A percentile compares a stretch with the other conserved stretches of the same genome.
These are phyloP conservation scores for Scolanthus callimorphus DNA, from an alignment of 92 coral and sea anemone genomes.

Conservation along the genomic window DNA sequence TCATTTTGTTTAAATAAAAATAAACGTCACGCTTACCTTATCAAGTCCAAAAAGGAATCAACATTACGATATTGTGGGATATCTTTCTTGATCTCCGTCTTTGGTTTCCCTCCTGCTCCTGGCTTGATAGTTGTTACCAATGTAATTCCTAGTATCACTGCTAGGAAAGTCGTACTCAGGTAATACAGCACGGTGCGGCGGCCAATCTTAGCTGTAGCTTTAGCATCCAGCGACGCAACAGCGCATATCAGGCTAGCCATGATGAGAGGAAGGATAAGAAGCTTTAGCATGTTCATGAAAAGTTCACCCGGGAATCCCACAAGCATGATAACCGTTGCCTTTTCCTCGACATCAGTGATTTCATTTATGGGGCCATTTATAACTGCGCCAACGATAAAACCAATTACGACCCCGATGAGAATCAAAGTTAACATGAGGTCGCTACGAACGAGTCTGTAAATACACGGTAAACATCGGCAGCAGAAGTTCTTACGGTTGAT, in stretches of 20 bases:
- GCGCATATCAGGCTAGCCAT: constrained; percentile 85
- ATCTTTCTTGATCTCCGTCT: constrained; percentile 16
- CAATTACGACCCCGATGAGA: constrained; percentile 67
- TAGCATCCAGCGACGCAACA: constrained; percentile 74
- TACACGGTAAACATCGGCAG: constrained; percentile 12
- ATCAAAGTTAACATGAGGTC: constrained; percentile 76
- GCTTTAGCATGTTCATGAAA: constrained; percentile 84
- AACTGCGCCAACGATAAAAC: constrained; percentile 68
- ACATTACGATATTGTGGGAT: constrained; percentile 64
- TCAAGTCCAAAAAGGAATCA: constrained; percentile 84
- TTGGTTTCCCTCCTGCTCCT: constrained; percentile 68
- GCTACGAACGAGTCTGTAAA: constrained; percentile 44
- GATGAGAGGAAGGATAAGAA: constrained; percentile 80
- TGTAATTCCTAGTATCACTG: constrained; percentile 77
- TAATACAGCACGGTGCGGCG: constrained; percentile 84
- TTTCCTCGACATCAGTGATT: constrained; percentile 65
- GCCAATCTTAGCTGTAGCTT: constrained; percentile 88
- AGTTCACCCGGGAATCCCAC: constrained; percentile 92
- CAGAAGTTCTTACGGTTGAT: neutral
- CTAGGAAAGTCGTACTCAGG: constrained; percentile 63
- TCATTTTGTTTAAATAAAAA: too few relatives aligned
- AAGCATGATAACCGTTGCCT: constrained; percentile 66
- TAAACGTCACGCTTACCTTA: constrained; percentile 64
- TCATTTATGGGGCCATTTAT: constrained; percentile 68
- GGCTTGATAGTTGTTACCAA: constrained; percentile 88